Evolutionary conservation across 2,888 invertebrate genomes (phyloP).

Genomic region (Spilosoma lubricipeda): DNA sequence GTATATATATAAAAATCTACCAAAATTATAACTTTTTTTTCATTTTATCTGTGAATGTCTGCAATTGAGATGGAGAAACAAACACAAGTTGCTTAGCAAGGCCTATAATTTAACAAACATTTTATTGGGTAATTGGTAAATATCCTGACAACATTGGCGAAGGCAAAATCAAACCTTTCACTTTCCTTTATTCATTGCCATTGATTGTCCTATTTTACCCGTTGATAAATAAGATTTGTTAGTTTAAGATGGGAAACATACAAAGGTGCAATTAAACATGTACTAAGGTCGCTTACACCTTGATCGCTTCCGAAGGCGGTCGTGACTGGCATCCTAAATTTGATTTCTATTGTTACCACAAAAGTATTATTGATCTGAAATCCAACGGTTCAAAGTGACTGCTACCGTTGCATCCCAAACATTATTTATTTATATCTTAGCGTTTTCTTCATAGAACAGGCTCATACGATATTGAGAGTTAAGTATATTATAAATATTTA

Average conservation of each 20-base stretch:
- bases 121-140: background rate
- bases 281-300: constrained; percentile 49
- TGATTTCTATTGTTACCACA: constrained; percentile 48
- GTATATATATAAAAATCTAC: too few species aligned
- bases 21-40: background rate
- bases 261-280: constrained; percentile 30
- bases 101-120: background rate
- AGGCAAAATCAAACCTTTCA: constrained; percentile 13
- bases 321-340: constrained; percentile 49
- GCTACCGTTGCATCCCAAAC: background rate
- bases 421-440: background rate
- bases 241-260: constrained; percentile 31
- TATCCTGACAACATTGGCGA: constrained; percentile 4
- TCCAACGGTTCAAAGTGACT: background rate
- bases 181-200: constrained; percentile 17
- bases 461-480: background rate
- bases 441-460: background rate
- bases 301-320: constrained; percentile 50
- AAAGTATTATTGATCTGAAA: constrained; percentile 32
- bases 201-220: constrained; percentile 10
- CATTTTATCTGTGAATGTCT: background rate
- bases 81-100: background rate
- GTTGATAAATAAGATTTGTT: constrained; percentile 15
- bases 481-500: background rate
- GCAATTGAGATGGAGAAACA: background rate